Evolutionary conservation across 2,888 invertebrate genomes (phyloP).

Genomic region (Smittia aterrima): DNA sequence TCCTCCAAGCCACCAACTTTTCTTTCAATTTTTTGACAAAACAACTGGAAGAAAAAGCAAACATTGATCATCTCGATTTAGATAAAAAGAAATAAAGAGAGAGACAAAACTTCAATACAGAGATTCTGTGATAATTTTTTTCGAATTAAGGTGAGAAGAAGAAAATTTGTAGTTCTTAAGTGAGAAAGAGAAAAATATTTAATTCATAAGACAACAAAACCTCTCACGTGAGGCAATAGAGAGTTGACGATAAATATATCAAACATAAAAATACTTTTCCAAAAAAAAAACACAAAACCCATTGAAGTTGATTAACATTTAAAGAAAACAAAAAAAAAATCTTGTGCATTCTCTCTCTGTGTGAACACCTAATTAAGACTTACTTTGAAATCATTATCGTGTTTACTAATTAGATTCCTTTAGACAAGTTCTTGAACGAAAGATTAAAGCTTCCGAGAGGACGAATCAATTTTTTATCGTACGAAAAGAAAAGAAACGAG

Average conservation of each 20-base stretch:
- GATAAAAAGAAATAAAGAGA: constrained; percentile 14
- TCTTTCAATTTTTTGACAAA: not conserved
- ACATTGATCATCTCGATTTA: not conserved
- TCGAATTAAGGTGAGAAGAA: constrained; percentile 21
- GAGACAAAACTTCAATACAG: constrained; percentile 37
- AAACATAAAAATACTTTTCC: not conserved
- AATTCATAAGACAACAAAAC: not conserved
- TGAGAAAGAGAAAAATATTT: constrained; percentile 6
- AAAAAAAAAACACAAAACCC: not conserved
- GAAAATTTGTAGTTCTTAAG: constrained; percentile 32
- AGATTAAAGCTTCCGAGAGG: not conserved
- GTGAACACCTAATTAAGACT: constrained; percentile 21
- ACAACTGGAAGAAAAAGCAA: not conserved
- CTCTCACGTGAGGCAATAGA: constrained; percentile 21
- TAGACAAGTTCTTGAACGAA: not conserved
- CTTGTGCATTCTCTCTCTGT: constrained; percentile 20
- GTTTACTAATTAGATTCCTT: constrained; percentile 23
- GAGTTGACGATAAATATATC: constrained; percentile 22
- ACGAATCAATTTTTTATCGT: constrained; percentile 17
- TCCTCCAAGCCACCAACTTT: not conserved
- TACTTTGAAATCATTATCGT: constrained; percentile 20
- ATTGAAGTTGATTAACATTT: not conserved
- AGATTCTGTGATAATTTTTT: constrained; percentile 41
- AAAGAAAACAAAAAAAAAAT: not conserved
- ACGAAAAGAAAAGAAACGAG: constrained; percentile 16